Evolutionary conservation across 2,888 invertebrate genomes (phyloP).

Genomic region (Lithophane ornitopus): DNA sequence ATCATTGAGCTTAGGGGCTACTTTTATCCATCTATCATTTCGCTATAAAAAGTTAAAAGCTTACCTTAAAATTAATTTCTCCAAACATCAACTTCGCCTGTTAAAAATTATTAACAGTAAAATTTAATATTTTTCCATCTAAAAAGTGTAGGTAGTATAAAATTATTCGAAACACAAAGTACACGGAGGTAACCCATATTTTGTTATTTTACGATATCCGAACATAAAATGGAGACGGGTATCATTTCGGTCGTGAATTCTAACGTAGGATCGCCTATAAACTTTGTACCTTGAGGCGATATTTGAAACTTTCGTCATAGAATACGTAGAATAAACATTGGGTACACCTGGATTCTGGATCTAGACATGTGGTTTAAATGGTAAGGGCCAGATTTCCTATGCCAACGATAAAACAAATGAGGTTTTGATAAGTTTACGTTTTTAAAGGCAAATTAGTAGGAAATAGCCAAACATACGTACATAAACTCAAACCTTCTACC

Average conservation of each 20-base stretch:
- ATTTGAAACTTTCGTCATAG: constrained; percentile 58
- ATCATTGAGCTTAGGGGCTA: background rate
- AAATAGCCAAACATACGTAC: background rate
- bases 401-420: background rate
- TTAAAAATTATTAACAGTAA: constrained; percentile 57
- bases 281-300: constrained; percentile 57
- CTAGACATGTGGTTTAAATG: constrained; percentile 20
- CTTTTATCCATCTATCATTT: background rate
- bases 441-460: background rate
- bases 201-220: constrained; percentile 65
- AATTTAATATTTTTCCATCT: constrained; percentile 40
- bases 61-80: constrained; percentile 33
- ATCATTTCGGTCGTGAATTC: constrained; percentile 71
- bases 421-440: background rate
- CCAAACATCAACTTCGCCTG: constrained; percentile 28
- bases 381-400: background rate
- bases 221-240: constrained; percentile 66
- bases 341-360: constrained; percentile 32
- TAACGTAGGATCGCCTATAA: constrained; percentile 71
- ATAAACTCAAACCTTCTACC: background rate
- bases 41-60: constrained; percentile 8
- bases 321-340: constrained; percentile 33
- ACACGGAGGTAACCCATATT: constrained; percentile 60
- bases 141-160: constrained; percentile 48
- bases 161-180: constrained; percentile 58